Conservation (phyloP, 2,797 vertebrate species). For the Melanotaenia pygmaea region DNA sequence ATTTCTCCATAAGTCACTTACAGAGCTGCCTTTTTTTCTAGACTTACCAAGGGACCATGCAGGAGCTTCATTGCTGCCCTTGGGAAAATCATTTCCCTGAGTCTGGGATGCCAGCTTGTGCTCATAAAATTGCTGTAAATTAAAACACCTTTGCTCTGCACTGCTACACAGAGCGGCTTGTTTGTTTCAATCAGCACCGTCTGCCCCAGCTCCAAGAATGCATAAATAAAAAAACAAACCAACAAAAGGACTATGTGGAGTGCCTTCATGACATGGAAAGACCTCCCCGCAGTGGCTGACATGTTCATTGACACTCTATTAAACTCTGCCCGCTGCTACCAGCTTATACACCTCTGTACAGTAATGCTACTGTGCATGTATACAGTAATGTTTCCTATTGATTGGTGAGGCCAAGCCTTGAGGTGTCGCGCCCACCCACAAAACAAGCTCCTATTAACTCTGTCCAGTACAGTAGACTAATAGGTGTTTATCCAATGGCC, state of each 20-base stretch:
- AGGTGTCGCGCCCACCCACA: conserved; percentile 65
- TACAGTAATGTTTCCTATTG: conserved; percentile 71
- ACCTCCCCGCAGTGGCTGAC: conserved; percentile 50
- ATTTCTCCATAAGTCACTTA: background rate
- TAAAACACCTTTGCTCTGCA: conserved; percentile 5
- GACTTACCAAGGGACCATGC: background rate
- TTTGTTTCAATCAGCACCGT: conserved; percentile 69
- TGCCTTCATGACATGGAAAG: conserved; percentile 64
- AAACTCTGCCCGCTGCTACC: conserved; percentile 61
- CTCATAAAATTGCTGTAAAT: conserved; percentile 15
- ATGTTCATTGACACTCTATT: conserved; percentile 72
- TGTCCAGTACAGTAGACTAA: conserved; percentile 61
- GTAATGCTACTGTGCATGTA: conserved; percentile 64
- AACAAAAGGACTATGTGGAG: conserved; percentile 69
- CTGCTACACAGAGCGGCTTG: conserved; percentile 49
- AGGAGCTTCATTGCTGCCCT: background rate
- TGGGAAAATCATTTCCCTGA: background rate
- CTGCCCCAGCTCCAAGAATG: conserved; percentile 51
- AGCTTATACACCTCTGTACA: conserved; percentile 56
- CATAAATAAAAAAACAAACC: conserved; percentile 70
- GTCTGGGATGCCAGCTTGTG: background rate
- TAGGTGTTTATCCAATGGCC: conserved; percentile 76
- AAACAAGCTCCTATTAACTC: conserved; percentile 77
- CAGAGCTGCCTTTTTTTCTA: background rate
- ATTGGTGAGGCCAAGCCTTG: conserved; percentile 68